These are phyloP conservation scores for Daktulosphaira vitifoliae DNA, from an alignment of 1,140 invertebrate genomes.

Conservation along the genomic window DNA sequence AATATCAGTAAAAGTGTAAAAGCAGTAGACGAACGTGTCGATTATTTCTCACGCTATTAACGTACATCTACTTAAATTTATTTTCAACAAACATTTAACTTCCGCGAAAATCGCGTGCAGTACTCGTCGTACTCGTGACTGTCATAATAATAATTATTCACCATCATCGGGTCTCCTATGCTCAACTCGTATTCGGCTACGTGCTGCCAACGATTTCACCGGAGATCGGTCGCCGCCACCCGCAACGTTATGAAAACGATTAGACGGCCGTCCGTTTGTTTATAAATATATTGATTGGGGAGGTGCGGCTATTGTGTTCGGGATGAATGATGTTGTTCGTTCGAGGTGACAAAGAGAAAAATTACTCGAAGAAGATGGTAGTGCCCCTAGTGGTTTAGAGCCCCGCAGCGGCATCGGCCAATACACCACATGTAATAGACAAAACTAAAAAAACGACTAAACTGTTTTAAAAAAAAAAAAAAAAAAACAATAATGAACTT, in stretches of 20 bases:
- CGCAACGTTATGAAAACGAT: background rate
- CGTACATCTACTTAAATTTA: too few relatives aligned
- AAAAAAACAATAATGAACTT: conserved; percentile 17
- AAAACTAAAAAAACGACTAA: conserved; percentile 7
- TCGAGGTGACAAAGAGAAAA: conserved; percentile 30
- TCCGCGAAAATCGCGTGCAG: too few relatives aligned
- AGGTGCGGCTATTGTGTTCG: background rate
- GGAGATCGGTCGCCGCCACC: too few relatives aligned
- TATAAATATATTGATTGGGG: conserved; percentile 11
- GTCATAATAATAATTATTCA: too few relatives aligned
- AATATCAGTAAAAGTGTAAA: too few relatives aligned
- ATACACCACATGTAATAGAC: background rate
- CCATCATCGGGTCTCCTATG: too few relatives aligned
- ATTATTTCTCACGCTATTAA: too few relatives aligned
- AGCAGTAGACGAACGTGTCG: too few relatives aligned
- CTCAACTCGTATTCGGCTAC: too few relatives aligned
- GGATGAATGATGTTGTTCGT: conserved; percentile 20
- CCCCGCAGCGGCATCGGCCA: conserved; percentile 1
- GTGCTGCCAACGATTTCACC: too few relatives aligned
- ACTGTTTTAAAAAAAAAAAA: conserved; percentile 14
- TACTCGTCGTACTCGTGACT: too few relatives aligned
- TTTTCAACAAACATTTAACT: too few relatives aligned
- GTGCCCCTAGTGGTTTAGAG: background rate
- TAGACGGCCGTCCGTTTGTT: background rate
- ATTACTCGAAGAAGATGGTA: conserved; percentile 17